A percentile compares a stretch with the other conserved stretches of the same genome.
Evolutionary conservation across 2,888 invertebrate species (phyloP).

Genomic region (Dicranocentrus wangi): DNA sequence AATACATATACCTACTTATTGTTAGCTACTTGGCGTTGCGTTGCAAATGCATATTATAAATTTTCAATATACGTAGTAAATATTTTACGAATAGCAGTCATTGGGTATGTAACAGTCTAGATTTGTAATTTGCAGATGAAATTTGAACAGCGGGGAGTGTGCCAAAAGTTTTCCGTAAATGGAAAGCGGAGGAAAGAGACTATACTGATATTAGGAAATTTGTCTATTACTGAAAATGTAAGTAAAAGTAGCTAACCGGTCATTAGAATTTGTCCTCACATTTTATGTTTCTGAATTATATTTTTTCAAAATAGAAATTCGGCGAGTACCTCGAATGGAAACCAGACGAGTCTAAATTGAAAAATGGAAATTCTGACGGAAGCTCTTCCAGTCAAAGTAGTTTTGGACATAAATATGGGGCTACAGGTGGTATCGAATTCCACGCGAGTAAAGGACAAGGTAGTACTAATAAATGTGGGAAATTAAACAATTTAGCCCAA

Average conservation of each 20-base stretch:
- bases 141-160: constrained; percentile 72
- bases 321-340: constrained; percentile 88
- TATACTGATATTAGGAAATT: constrained; percentile 69
- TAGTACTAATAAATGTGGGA: no score
- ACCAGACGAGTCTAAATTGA: constrained; percentile 79
- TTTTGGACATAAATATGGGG: constrained; percentile 41
- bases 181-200: constrained; percentile 66
- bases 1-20: no score
- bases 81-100: not conserved
- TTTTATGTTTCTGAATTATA: constrained; percentile 34
- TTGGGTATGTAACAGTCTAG: not conserved
- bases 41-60: no score
- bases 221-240: constrained; percentile 72
- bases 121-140: constrained; percentile 59
- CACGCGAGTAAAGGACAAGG: constrained; percentile 66
- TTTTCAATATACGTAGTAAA: no score
- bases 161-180: constrained; percentile 70
- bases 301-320: no score
- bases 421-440: constrained; percentile 70
- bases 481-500: not conserved
- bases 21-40: no score
- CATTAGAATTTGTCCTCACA: not conserved
- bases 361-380: constrained; percentile 46
- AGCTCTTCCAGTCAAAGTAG: constrained; percentile 36
- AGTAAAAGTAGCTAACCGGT: constrained; percentile 8